Base-by-base conservation (phyloP, 2,888 invertebrate genomes). In the Zaprionus obscuricornis region DNA sequence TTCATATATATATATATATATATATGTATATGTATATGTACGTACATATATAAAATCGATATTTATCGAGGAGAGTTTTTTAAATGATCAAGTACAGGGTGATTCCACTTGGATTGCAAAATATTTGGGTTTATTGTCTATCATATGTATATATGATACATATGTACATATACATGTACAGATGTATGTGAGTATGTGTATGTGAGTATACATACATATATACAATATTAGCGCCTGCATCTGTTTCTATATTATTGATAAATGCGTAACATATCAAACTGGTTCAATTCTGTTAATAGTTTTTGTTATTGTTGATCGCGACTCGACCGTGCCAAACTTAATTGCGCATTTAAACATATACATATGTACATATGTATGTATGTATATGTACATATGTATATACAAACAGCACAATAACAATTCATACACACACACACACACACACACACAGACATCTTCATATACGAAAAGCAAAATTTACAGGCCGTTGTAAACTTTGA, bases 331-430 rank as follows among this genome's bases (percentile, higher is more conserved):
- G 83, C 81, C 81, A 75, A 79, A 83, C 86, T 85, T 81, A 85
- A 81, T 81, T 81, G 81, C 81, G 81, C 86, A 81, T 81, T 81
- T 81, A 81, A 83, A 85, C 79, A 78, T 75, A 50, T 71, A 45
- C 29, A 33, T 14, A 37, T 13, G n/a, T n/a, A n/a, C n/a, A n/a
- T n/a, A n/a, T n/a, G n/a, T n/a, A n/a, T n/a, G n/a, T n/a, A n/a
- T n/a, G n/a, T n/a, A 40, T 27, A 51, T 42, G 26, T 33, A 40
- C 17, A 27, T 42, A 16, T 17, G 7, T 16, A 14, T 8, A 33
- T 33, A 81, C 59, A 59, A 58, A 57, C 47, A 56, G 63, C 59
- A 71, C 50, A 51, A 56, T 59, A 59, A 45, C 49, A 58, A 68
- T 55, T 50, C 37, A 66, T 8, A 54, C 40, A 40, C 37, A 45